Conservation (phyloP, 92 coral and sea anemone genomes). For the Desmophyllum pertusum region DNA sequence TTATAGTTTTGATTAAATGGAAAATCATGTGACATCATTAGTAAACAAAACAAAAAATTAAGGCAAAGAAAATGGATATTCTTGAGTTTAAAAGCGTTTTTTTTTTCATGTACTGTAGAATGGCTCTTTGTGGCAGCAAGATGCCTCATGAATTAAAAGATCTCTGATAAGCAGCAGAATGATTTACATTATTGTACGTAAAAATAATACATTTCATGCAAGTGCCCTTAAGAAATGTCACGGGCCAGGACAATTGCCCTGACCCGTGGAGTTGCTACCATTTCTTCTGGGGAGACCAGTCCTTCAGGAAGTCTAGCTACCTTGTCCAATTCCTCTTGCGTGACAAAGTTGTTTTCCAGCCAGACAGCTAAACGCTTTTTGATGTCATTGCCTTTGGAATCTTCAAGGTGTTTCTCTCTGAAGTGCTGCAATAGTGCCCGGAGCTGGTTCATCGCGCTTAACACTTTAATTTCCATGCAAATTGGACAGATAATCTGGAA, state of each 20-base stretch:
- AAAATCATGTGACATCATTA: background rate
- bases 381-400: slow-evolving; percentile 6
- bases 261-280: slow-evolving; percentile 61
- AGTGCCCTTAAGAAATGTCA: slow-evolving; percentile 81
- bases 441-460: slow-evolving; percentile 50
- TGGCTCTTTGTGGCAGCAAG: background rate
- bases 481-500: slow-evolving; percentile 59
- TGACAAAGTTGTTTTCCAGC: slow-evolving; percentile 62
- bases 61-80: background rate
- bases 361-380: slow-evolving; percentile 46
- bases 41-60: background rate
- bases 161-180: background rate
- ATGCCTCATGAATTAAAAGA: background rate
- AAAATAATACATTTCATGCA: slow-evolving; percentile 27
- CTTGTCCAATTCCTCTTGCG: slow-evolving; percentile 40
- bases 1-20: slow-evolving; percentile 3
- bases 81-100: too few species aligned
- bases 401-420: slow-evolving; percentile 50
- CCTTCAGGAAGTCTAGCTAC: slow-evolving; percentile 48
- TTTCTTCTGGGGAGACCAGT: slow-evolving; percentile 13
- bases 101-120: too few species aligned
- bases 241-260: slow-evolving; percentile 80
- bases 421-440: slow-evolving; percentile 37
- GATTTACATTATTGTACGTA: background rate
- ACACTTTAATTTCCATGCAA: slow-evolving; percentile 48